A percentile compares a stretch with the other conserved stretches of the same genome.
These are phyloP conservation scores for Beroe forskalii DNA, from an alignment of 37 sponge, comb jelly and placozoan species.

Conservation along the genomic window DNA sequence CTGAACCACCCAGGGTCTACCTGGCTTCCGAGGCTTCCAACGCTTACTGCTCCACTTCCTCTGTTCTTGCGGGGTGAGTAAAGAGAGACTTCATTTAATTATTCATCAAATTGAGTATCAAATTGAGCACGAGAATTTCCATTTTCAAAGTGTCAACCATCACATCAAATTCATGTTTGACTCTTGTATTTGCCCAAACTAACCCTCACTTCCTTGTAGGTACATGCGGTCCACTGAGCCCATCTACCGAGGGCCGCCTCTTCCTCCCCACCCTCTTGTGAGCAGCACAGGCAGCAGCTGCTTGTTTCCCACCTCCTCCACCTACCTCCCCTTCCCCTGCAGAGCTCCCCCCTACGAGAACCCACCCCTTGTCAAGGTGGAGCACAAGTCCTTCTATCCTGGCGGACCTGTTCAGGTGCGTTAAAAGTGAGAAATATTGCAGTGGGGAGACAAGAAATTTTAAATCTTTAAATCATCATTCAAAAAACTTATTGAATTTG, in stretches of 20 bases:
- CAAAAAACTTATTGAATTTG: no score
- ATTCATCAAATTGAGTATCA: no score
- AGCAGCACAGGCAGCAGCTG: slow-evolving; percentile 1
- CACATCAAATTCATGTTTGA: no score
- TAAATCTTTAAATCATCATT: no score
- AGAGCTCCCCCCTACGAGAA: slow-evolving; percentile 6
- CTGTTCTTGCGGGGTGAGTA: slow-evolving; percentile 4
- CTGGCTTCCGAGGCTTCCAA: not conserved
- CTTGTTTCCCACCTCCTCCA: not conserved
- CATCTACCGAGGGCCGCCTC: not conserved
- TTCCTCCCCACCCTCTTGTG: not conserved
- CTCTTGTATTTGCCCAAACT: no score
- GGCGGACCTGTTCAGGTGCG: slow-evolving; percentile 13
- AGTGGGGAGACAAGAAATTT: no score
- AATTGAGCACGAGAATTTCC: no score
- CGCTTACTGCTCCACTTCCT: not conserved
- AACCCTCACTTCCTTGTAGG: not conserved
- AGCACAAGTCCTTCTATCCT: slow-evolving; percentile 35
- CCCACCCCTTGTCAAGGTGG: slow-evolving; percentile 9
- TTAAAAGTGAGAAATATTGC: no score
- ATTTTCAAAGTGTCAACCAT: no score
- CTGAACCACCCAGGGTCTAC: not conserved
- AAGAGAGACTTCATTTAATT: no score
- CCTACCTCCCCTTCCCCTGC: slow-evolving; percentile 17
- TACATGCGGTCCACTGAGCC: slow-evolving; percentile 4